A percentile compares a stretch with the other conserved stretches of the same genome.
Evolutionary conservation across 2,888 invertebrate genomes (phyloP).

Genomic region (Nyleta sp.): DNA sequence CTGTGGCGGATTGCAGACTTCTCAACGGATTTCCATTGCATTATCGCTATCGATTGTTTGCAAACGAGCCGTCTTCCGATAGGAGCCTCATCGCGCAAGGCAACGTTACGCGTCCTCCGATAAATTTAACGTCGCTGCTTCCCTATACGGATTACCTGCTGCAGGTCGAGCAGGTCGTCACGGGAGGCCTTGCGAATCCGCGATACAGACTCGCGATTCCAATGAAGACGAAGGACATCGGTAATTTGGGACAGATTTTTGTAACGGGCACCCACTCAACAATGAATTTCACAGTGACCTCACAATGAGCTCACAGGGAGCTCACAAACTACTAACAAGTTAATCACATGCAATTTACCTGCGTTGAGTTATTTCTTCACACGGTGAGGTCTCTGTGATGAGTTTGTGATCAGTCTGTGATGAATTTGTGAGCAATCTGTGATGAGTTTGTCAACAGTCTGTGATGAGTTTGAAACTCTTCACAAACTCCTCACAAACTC

Average conservation of each 20-base stretch:
- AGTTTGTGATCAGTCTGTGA: too few species aligned
- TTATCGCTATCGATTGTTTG: slow-evolving; percentile 68
- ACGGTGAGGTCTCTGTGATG: too few species aligned
- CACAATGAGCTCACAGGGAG: too few species aligned
- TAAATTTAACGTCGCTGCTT: slow-evolving; percentile 64
- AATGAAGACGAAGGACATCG: slow-evolving; percentile 55
- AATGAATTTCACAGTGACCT: too few species aligned
- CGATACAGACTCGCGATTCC: slow-evolving; percentile 62
- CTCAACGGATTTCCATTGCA: slow-evolving; percentile 69
- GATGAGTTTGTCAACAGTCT: too few species aligned
- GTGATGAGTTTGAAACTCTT: too few species aligned
- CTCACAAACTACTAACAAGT: too few species aligned
- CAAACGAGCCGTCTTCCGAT: slow-evolving; percentile 63
- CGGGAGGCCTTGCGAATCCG: slow-evolving; percentile 61
- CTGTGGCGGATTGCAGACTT: slow-evolving; percentile 67
- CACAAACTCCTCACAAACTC: too few species aligned
- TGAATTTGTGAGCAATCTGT: too few species aligned
- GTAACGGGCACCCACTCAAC: not conserved
- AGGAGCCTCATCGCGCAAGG: slow-evolving; percentile 63
- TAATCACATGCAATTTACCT: too few species aligned
- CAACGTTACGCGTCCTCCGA: slow-evolving; percentile 65
- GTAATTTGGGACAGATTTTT: slow-evolving; percentile 32
- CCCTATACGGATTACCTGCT: slow-evolving; percentile 65
- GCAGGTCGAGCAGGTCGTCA: slow-evolving; percentile 66
- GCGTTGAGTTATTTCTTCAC: too few species aligned